Percentiles rank a stretch among this genome's conserved stretches.
Evolutionary conservation across 2,797 vertebrate genomes (phyloP).

Genomic region (Lycodopsis pacificus): DNA sequence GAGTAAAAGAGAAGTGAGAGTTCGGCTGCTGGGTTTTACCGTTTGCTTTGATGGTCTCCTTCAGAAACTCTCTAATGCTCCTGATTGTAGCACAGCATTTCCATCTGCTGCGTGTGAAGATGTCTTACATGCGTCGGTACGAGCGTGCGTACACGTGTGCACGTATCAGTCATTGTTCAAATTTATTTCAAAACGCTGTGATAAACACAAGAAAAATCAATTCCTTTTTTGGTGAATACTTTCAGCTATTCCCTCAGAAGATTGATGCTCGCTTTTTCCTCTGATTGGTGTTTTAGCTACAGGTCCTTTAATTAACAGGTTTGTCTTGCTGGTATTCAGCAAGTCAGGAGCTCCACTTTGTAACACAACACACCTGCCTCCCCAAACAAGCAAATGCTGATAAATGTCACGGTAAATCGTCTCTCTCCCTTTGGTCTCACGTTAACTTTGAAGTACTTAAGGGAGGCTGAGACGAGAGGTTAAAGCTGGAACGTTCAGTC

Average conservation of each 20-base stretch:
- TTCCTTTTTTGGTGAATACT: not conserved
- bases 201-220: slow-evolving; percentile 29
- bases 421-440: not conserved
- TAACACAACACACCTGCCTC: slow-evolving; percentile 1
- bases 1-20: slow-evolving; percentile 81
- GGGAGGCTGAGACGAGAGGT: not conserved
- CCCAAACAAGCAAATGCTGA: slow-evolving; percentile 16
- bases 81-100: slow-evolving; percentile 18
- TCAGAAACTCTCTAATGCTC: slow-evolving; percentile 12
- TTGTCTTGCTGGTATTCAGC: slow-evolving; percentile 22
- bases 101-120: not conserved
- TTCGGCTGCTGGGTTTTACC: slow-evolving; percentile 8
- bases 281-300: slow-evolving; percentile 23
- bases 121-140: not conserved
- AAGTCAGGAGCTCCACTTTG: slow-evolving; percentile 1
- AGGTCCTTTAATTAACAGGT: slow-evolving; percentile 26
- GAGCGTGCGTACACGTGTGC: not conserved
- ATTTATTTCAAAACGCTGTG: slow-evolving; percentile 6
- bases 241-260: not conserved
- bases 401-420: slow-evolving; percentile 2
- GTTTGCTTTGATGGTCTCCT: slow-evolving; percentile 18
- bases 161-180: not conserved
- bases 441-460: slow-evolving; percentile 32
- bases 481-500: slow-evolving; percentile 35
- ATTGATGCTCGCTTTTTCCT: slow-evolving; percentile 5